Conservation (phyloP, 2,797 vertebrate species). For the Acestrorhynchus altus region DNA sequence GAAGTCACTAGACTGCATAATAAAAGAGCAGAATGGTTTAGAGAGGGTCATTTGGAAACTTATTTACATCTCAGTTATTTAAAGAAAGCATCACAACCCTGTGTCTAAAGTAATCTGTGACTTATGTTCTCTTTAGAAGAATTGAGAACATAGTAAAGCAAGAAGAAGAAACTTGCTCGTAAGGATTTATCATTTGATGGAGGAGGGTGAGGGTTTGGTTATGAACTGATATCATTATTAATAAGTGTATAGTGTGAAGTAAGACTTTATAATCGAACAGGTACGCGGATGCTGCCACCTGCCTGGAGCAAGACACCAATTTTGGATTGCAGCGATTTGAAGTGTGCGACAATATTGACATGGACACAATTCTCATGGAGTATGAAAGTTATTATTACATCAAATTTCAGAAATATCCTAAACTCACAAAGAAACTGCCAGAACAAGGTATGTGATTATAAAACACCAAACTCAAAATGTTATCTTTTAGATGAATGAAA, state of each 20-base stretch:
- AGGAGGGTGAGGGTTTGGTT: slow-evolving; percentile 83
- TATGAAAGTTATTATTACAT: slow-evolving; percentile 94
- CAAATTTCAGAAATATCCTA: slow-evolving; percentile 95
- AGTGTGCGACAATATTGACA: slow-evolving; percentile 94
- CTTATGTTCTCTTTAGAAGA: slow-evolving; percentile 87
- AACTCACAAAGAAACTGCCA: slow-evolving; percentile 84
- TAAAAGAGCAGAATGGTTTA: no score
- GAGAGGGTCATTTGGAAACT: no score
- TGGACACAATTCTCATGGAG: slow-evolving; percentile 94
- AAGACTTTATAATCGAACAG: slow-evolving; percentile 71
- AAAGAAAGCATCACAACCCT: no score
- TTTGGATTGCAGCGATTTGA: slow-evolving; percentile 83
- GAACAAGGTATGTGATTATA: slow-evolving; percentile 75
- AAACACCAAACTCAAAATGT: neutral
- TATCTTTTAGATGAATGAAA: neutral
- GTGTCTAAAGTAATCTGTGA: no score
- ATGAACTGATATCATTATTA: neutral
- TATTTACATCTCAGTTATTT: no score
- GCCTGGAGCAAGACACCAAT: slow-evolving; percentile 89
- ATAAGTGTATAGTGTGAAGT: neutral
- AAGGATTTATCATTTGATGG: slow-evolving; percentile 89
- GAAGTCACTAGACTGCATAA: no score
- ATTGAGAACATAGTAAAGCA: slow-evolving; percentile 83
- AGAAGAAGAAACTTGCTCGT: slow-evolving; percentile 90
- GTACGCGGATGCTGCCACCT: slow-evolving; percentile 83